These are phyloP conservation scores for Sebastiscus albofasciatus DNA, from an alignment of 2,797 vertebrate genomes.

Conservation along the genomic window DNA sequence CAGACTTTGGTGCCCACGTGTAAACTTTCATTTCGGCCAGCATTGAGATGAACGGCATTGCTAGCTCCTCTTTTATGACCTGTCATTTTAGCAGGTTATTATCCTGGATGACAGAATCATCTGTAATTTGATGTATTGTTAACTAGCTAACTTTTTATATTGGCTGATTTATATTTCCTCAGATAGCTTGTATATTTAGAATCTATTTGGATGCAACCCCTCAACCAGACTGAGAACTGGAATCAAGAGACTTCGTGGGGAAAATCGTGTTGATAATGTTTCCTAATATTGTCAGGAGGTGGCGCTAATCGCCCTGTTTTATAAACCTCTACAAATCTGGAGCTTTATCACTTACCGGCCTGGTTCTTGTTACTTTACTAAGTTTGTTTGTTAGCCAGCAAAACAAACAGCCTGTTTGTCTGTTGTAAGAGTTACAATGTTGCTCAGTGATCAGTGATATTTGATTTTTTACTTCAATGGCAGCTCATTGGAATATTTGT, in stretches of 20 bases:
- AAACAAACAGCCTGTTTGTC: too few species aligned
- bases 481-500: not conserved
- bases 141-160: not conserved
- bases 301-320: not conserved
- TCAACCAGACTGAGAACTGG: not conserved
- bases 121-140: not conserved
- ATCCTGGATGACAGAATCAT: not conserved
- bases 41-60: not conserved
- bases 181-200: not conserved
- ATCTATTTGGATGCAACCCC: not conserved
- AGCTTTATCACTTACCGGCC: not conserved
- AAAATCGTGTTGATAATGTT: not conserved
- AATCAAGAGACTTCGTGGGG: not conserved
- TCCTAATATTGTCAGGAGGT: not conserved
- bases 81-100: not conserved
- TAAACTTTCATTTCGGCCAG: not conserved
- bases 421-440: not conserved
- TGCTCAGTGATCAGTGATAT: not conserved
- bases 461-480: not conserved
- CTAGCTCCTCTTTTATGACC: not conserved
- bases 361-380: not conserved
- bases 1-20: not conserved
- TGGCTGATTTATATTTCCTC: not conserved
- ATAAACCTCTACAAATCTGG: not conserved
- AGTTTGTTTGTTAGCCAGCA: not conserved